Conservation (phyloP, 1,140 invertebrate genomes). For the Hypothenemus hampei region DNA sequence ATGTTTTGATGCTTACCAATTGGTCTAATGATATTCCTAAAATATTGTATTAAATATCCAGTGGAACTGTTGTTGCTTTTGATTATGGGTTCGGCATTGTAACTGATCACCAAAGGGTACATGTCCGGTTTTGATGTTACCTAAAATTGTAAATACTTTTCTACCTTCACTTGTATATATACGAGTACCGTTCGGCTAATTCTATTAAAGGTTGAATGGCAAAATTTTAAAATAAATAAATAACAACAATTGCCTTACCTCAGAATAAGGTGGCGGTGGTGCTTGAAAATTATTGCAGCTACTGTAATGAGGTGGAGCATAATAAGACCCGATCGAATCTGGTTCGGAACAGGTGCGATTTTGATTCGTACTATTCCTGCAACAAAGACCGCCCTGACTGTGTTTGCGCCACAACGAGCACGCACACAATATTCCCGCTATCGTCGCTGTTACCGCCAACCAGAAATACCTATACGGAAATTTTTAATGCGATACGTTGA, state of each 20-base stretch:
- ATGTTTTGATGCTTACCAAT: slow-evolving; percentile 54
- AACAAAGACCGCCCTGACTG: slow-evolving; percentile 50
- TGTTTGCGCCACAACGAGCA: slow-evolving; percentile 60
- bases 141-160: slow-evolving; percentile 44
- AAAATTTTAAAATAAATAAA: not conserved
- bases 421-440: slow-evolving; percentile 57
- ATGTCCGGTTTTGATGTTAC: slow-evolving; percentile 79
- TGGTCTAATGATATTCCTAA: slow-evolving; percentile 66
- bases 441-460: slow-evolving; percentile 55
- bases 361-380: slow-evolving; percentile 33
- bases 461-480: slow-evolving; percentile 48
- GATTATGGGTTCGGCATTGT: slow-evolving; percentile 54
- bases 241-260: slow-evolving; percentile 53
- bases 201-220: no score
- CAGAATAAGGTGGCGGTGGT: slow-evolving; percentile 71
- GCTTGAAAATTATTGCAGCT: slow-evolving; percentile 73
- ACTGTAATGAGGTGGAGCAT: slow-evolving; percentile 71
- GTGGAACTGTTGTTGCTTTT: slow-evolving; percentile 62
- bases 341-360: slow-evolving; percentile 57
- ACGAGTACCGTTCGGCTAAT: not conserved
- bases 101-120: slow-evolving; percentile 76
- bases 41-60: slow-evolving; percentile 75
- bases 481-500: not conserved
- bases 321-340: slow-evolving; percentile 68
- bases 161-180: not conserved